phyloP scores from a whole-genome alignment of 2,888 invertebrate genomes.

The Myopa testacea region DNA sequence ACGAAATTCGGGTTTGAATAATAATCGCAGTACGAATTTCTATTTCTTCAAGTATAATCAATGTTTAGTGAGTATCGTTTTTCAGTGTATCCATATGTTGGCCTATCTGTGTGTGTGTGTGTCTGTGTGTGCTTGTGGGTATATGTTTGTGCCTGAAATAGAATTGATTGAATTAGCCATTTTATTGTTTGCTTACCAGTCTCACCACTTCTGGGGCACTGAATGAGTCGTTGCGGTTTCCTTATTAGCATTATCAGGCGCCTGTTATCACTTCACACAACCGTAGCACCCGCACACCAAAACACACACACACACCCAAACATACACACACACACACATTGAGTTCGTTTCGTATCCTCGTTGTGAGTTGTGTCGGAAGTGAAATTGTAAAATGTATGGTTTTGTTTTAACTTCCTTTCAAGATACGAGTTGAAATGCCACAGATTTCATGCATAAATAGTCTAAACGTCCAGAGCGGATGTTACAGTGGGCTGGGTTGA shows the following conservation, averaged over 20 bases:
- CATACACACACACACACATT: not conserved
- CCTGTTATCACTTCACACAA: slow-evolving; percentile 48
- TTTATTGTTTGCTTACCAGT: slow-evolving; percentile 57
- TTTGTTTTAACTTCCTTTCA: slow-evolving; percentile 64
- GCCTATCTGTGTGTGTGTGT: slow-evolving; percentile 4
- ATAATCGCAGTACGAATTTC: not conserved
- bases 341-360: not conserved
- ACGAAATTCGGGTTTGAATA: too few species aligned
- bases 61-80: not conserved
- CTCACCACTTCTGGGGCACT: slow-evolving; percentile 44
- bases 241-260: slow-evolving; percentile 35
- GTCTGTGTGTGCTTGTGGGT: not conserved
- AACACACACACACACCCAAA: slow-evolving; percentile 17
- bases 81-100: slow-evolving; percentile 13
- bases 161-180: slow-evolving; percentile 66
- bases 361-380: slow-evolving; percentile 41
- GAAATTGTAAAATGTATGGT: slow-evolving; percentile 54
- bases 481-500: too few species aligned
- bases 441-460: slow-evolving; percentile 49
- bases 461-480: not conserved
- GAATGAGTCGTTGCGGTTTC: slow-evolving; percentile 29
- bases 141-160: slow-evolving; percentile 45
- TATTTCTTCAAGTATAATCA: not conserved
- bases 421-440: slow-evolving; percentile 53
- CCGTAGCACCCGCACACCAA: slow-evolving; percentile 2